These are phyloP conservation scores for Gracilinanus agilis DNA, from an alignment of 2,113 vertebrate species.

Conservation along the genomic window DNA sequence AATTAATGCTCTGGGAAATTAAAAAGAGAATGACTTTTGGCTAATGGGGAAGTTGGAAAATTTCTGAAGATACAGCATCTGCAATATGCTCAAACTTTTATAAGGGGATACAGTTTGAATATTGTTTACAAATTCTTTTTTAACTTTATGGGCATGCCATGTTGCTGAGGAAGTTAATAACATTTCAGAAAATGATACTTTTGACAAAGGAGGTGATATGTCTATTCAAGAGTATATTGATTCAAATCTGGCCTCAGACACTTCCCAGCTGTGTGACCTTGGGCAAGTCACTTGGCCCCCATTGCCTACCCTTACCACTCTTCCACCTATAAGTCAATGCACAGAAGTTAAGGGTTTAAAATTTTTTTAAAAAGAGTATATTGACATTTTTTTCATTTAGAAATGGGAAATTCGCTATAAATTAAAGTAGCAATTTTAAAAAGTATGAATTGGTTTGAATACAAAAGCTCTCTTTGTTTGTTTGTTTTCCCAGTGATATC, in stretches of 20 bases:
- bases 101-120: slow-evolving; percentile 40
- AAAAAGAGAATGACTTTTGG: slow-evolving; percentile 8
- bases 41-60: slow-evolving; percentile 41
- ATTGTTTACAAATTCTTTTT: slow-evolving; percentile 39
- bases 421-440: slow-evolving; percentile 38
- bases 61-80: slow-evolving; percentile 23
- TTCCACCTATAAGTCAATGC: no score
- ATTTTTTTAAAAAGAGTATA: no score
- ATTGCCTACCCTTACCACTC: no score
- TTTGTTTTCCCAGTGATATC: neutral
- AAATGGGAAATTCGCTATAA: slow-evolving; percentile 4
- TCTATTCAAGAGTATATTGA: neutral
- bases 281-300: no score
- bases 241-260: no score
- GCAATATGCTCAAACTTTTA: slow-evolving; percentile 8
- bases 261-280: no score
- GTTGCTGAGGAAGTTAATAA: slow-evolving; percentile 4
- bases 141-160: slow-evolving; percentile 21
- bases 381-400: neutral
- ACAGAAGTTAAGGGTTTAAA: no score
- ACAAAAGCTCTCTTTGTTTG: neutral
- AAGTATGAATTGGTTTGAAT: slow-evolving; percentile 21
- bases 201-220: slow-evolving; percentile 42
- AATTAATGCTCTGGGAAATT: slow-evolving; percentile 28
- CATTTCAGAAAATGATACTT: slow-evolving; percentile 4